phyloP scores from a whole-genome alignment of 2,113 vertebrate species.

The Sitta europaea region DNA sequence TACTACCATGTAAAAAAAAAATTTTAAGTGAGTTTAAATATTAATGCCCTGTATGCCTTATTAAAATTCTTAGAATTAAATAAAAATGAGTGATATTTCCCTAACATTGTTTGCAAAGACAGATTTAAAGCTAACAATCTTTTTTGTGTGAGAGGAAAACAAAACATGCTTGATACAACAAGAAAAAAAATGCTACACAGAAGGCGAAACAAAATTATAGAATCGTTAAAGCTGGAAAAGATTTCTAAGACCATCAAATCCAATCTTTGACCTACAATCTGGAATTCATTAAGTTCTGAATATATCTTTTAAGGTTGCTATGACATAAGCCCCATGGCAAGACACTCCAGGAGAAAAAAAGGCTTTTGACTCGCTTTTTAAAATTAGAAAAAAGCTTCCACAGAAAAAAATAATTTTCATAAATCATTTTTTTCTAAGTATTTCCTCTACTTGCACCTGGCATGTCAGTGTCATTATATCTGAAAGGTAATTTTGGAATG shows the following conservation, averaged over 20 bases:
- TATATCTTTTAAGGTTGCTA: not conserved
- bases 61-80: slow-evolving; percentile 62
- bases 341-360: not conserved
- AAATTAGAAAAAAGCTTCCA: not conserved
- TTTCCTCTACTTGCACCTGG: not conserved
- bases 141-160: not conserved
- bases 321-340: not conserved
- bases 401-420: not conserved
- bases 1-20: slow-evolving; percentile 31
- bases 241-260: not conserved
- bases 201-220: not conserved
- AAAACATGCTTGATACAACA: not conserved
- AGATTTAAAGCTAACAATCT: slow-evolving; percentile 31
- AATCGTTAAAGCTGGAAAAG: not conserved
- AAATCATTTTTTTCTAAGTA: not conserved
- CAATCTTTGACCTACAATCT: not conserved
- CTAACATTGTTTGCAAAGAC: slow-evolving; percentile 30
- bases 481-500: not conserved
- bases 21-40: slow-evolving; percentile 63
- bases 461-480: not conserved
- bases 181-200: not conserved
- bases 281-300: not conserved
- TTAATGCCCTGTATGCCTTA: slow-evolving; percentile 36
- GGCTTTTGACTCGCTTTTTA: not conserved
- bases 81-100: slow-evolving; percentile 52